phyloP scores from a whole-genome alignment of 2,113 vertebrate species.

The Cottus gobio region DNA sequence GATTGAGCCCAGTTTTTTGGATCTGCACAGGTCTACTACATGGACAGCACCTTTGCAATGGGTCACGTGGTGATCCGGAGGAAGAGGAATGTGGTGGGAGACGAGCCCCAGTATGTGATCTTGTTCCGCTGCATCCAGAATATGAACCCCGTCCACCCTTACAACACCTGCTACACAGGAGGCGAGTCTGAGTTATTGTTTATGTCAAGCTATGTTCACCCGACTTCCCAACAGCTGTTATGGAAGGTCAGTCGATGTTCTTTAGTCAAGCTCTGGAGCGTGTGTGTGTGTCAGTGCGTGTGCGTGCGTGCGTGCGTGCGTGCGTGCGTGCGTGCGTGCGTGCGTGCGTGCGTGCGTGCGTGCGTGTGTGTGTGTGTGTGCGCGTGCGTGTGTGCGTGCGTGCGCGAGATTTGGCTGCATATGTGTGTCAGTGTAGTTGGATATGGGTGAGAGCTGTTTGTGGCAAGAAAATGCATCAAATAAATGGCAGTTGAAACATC shows the following conservation, averaged over 20 bases:
- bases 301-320: slow-evolving; percentile 3
- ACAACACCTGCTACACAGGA: slow-evolving; percentile 96
- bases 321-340: background rate
- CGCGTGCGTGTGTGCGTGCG: background rate
- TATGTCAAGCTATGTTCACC: slow-evolving; percentile 5
- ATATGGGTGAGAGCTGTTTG: no score
- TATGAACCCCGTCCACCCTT: slow-evolving; percentile 88
- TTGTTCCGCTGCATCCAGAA: slow-evolving; percentile 95
- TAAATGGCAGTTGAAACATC: background rate
- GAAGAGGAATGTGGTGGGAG: slow-evolving; percentile 90
- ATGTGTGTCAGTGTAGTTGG: background rate
- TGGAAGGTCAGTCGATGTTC: background rate
- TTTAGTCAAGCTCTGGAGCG: slow-evolving; percentile 4
- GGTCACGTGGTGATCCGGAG: slow-evolving; percentile 93
- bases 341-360: background rate
- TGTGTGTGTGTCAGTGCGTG: background rate
- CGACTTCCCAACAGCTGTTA: slow-evolving; percentile 25
- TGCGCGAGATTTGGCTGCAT: background rate
- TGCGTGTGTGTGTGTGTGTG: background rate
- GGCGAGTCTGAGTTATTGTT: slow-evolving; percentile 81
- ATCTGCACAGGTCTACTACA: slow-evolving; percentile 89
- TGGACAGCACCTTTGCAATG: slow-evolving; percentile 90
- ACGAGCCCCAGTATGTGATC: slow-evolving; percentile 88
- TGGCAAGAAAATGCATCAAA: background rate
- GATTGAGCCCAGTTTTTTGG: background rate